Evolutionary conservation across 1,140 invertebrate genomes (phyloP), one percentile per base, ranked within the genome.

Genomic region (Pantala flavescens): DNA sequence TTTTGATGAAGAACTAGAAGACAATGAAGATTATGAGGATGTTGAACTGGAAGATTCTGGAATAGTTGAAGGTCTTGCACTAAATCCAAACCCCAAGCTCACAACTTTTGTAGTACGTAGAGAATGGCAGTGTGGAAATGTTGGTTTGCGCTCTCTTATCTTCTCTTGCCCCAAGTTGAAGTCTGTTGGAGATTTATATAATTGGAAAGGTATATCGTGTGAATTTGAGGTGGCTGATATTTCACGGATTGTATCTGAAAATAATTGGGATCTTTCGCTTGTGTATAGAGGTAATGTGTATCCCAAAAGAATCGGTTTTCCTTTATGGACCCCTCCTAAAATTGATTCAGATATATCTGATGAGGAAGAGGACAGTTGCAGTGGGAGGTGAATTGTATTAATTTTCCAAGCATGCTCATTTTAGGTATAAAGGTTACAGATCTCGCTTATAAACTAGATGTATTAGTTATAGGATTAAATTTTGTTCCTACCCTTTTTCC

Each of bases 131-230:
- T 63, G 49, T 63, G 49, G 49, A 5, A 63, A 12, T 21, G 49
- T 63, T n/a, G 71, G 71, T 19, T 23, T 72, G 16, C 23, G 23
- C 14, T 14, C 23, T 19, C 71, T 72, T 9, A 24, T 72, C 3
- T 19, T 5, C 71, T 72, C 28, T 24, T 72, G 71, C 71, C 71
- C 71, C 10, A 72, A 24, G 10, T 16, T 72, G 5, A 72, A 24
- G 71, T 24, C 23, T n/a, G 71, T 72, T n/a, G 71, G 71, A 16
- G 71, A 72, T 72, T 42, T 72, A 19, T 72, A 72, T 23, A 3
- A 23, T 72, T 72, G 71, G 71, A 14, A 24, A 72, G 71, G 49
- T 16, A 16, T 63, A 3, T 63, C 12, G 5, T 3, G 49, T 16
- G 49, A 63, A 21, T 16, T 19, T 16, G 49, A 63, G 49, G 49